A percentile compares a stretch with the other conserved stretches of the same genome.
phyloP scores from a whole-genome alignment of 2,888 invertebrate genomes.

The Lamellibrachia satsuma region DNA sequence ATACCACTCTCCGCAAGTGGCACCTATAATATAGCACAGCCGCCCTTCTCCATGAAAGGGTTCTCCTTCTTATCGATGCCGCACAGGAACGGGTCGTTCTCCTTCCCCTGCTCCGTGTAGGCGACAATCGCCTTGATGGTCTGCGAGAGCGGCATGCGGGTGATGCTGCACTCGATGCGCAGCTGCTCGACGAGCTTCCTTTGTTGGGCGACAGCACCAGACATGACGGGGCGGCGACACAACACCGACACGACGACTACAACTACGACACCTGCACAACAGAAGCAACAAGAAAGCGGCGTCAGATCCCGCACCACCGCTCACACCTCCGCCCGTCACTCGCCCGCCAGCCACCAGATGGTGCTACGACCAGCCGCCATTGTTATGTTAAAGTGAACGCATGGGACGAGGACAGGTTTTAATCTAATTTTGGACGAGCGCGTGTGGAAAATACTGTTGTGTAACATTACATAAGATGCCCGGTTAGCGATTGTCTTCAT shows the following conservation, averaged over 20 bases:
- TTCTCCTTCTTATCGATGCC: slow-evolving; percentile 40
- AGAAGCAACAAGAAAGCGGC: slow-evolving; percentile 17
- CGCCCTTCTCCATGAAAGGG: slow-evolving; percentile 39
- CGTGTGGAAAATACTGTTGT: too few species aligned
- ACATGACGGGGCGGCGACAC: slow-evolving; percentile 27
- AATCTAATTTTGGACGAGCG: too few species aligned
- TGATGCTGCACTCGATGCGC: slow-evolving; percentile 35
- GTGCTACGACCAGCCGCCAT: neutral
- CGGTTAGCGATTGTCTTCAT: neutral
- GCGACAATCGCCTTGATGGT: slow-evolving; percentile 34
- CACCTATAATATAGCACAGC: slow-evolving; percentile 32
- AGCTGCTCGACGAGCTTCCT: slow-evolving; percentile 34
- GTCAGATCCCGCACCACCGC: neutral
- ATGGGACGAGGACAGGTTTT: neutral
- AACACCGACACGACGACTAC: slow-evolving; percentile 17
- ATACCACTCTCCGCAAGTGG: neutral
- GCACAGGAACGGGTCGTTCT: slow-evolving; percentile 33
- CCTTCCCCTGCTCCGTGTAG: slow-evolving; percentile 33
- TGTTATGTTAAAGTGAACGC: neutral
- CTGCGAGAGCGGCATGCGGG: slow-evolving; percentile 31
- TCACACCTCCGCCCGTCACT: neutral
- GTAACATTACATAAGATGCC: neutral
- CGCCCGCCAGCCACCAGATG: slow-evolving; percentile 10
- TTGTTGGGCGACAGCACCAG: slow-evolving; percentile 32
- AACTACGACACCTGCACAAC: slow-evolving; percentile 13